Base-by-base conservation (phyloP, 2,113 vertebrate species). In the Nothocercus julius region DNA sequence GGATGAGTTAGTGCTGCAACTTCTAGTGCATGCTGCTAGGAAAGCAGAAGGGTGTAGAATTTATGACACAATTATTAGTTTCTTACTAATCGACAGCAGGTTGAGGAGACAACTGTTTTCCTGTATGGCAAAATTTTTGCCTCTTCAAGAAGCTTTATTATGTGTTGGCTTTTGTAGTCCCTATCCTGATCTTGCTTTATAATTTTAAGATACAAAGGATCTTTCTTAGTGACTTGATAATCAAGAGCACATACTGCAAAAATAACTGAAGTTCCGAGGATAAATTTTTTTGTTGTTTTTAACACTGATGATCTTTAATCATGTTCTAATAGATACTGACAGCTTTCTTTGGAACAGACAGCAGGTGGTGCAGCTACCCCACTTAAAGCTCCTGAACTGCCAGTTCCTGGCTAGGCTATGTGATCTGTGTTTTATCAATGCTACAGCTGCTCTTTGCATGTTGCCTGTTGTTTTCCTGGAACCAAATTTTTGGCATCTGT, bases 291-390 rank as follows among this genome's bases (percentile, higher is more conserved):
- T 28, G 30, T 40, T 49, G 73, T 24, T 28, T 30, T 40, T 76
- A 30, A 47, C 82, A 53, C 32, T 51, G 5, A 56, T 67, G 7
- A 6, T 68, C 34, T 81, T 90, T 51, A 67, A 56, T 78, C 38
- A 40, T 6, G 54, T 88, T 81, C 42, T 75, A 11, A 64, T 47
- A 69, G 73, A n/a, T 6, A 2, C 28, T 75, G 66, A 15, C 82
- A 21, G 64, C 51, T 85, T 79, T 74, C 62, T 64, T 17, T 8
- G 4, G 7, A 90, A 27, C 79, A 88, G 94, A 84, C 97, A 96
- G 97, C 96, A 98, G 98, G 93, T 97, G 97, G 97, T 97, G 95
- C 97, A 94, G 22, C 84, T 82, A 64, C 66, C 68, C 90, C 82
- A 34, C 3, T 1, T 13, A 28, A 14, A 72, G 68, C 21, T 75